Percentiles rank a stretch among this genome's conserved stretches.
phyloP scores from a whole-genome alignment of 2,113 vertebrate genomes.

The Chitala chitala region DNA sequence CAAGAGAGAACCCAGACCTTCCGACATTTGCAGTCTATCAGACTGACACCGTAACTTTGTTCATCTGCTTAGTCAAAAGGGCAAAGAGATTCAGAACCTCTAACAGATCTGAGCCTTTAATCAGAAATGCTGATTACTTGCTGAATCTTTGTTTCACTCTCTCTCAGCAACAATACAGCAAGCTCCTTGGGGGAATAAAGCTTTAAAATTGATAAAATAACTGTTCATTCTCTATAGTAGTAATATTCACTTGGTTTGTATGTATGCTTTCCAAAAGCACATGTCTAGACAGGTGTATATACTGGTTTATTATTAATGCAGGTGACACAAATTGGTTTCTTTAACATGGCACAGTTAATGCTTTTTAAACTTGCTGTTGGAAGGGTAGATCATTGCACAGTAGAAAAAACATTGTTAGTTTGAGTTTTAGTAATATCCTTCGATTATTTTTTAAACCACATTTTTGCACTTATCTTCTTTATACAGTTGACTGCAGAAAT shows the following conservation, averaged over 20 bases:
- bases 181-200: not conserved
- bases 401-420: no score
- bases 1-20: not conserved
- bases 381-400: no score
- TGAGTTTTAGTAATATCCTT: no score
- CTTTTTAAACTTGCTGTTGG: no score
- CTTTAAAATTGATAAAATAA: not conserved
- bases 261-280: not conserved
- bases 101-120: not conserved
- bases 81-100: not conserved
- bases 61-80: not conserved
- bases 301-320: not conserved
- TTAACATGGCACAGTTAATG: no score
- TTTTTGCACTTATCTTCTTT: no score
- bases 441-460: no score
- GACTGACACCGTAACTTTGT: slow-evolving; percentile 10
- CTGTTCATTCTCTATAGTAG: not conserved
- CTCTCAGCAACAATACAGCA: not conserved
- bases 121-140: no score
- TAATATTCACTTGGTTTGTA: not conserved
- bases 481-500: no score
- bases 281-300: not conserved
- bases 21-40: not conserved
- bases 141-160: not conserved
- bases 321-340: no score